Percentiles rank a stretch among this genome's conserved stretches.
These are phyloP conservation scores for Zaprionus tsacasi DNA, from an alignment of 1,140 invertebrate genomes.

Conservation along the genomic window DNA sequence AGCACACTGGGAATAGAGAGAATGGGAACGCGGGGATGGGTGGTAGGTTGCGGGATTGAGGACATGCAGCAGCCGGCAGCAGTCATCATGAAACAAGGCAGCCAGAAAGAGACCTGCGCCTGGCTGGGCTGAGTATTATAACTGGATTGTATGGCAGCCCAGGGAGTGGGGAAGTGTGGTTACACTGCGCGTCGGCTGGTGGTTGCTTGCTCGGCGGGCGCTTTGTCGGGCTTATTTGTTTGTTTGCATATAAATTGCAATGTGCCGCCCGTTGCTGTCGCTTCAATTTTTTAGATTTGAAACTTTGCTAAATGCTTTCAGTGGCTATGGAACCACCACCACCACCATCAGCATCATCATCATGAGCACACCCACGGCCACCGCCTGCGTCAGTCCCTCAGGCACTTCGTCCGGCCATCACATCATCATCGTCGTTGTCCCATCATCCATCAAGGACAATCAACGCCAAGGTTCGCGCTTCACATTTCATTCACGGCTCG, in stretches of 20 bases:
- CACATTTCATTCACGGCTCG: conserved; percentile 34
- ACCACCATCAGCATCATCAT: background rate
- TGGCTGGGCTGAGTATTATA: conserved; percentile 17
- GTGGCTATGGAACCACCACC: background rate
- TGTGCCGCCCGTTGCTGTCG: conserved; percentile 48
- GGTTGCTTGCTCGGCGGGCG: conserved; percentile 34
- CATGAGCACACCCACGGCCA: background rate
- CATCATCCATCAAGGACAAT: conserved; percentile 48
- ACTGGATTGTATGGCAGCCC: conserved; percentile 1
- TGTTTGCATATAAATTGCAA: conserved; percentile 81
- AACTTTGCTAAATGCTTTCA: conserved; percentile 68
- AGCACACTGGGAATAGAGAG: background rate
- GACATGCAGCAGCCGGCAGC: conserved; percentile 51
- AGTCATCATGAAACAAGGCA: conserved; percentile 26
- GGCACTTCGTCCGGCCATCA: background rate
- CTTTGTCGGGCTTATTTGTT: conserved; percentile 65
- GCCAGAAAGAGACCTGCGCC: conserved; percentile 37
- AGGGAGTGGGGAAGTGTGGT: background rate
- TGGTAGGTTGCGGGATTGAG: conserved; percentile 22
- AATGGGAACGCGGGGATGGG: background rate
- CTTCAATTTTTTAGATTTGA: conserved; percentile 68
- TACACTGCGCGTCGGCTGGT: conserved; percentile 22
- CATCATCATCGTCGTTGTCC: conserved; percentile 14
- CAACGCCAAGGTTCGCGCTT: conserved; percentile 38
- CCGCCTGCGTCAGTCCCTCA: conserved; percentile 1